Percentiles rank a stretch among this genome's conserved stretches.
Conservation (phyloP, 2,113 vertebrate genomes). For the Cyprinodon tularosa region DNA sequence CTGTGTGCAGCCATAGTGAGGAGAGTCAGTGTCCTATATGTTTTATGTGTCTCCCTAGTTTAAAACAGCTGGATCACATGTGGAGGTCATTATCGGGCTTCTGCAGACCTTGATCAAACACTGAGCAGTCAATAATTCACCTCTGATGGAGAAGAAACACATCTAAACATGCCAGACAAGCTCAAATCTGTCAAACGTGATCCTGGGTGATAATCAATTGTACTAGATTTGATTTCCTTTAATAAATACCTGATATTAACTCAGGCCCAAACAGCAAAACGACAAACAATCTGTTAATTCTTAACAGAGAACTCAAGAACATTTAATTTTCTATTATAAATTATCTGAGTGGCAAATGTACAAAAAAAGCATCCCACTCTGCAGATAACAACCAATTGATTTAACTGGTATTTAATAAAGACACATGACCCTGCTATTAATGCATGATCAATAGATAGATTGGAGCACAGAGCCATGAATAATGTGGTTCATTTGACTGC, state of each 20-base stretch:
- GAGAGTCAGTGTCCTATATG: neutral
- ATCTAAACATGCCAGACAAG: neutral
- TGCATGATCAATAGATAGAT: constrained; percentile 43
- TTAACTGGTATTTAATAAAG: constrained; percentile 12
- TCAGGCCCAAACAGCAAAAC: too few species aligned
- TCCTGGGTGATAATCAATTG: neutral
- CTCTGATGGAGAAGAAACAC: neutral
- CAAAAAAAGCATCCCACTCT: neutral
- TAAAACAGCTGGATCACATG: neutral
- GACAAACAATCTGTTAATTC: neutral
- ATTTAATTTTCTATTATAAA: neutral
- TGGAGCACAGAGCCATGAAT: constrained; percentile 38
- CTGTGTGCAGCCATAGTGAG: neutral
- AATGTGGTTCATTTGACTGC: constrained; percentile 38
- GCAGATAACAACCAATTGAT: neutral
- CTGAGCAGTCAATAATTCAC: neutral
- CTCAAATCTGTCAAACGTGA: neutral
- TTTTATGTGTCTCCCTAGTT: neutral
- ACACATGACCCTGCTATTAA: constrained; percentile 22
- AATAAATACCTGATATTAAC: neutral
- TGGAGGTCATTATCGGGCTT: neutral
- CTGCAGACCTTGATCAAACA: neutral
- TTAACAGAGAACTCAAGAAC: neutral
- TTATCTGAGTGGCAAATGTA: neutral
- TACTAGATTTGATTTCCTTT: neutral